phyloP scores from a whole-genome alignment of 1,140 invertebrate species.

The Drosophila tristis region DNA sequence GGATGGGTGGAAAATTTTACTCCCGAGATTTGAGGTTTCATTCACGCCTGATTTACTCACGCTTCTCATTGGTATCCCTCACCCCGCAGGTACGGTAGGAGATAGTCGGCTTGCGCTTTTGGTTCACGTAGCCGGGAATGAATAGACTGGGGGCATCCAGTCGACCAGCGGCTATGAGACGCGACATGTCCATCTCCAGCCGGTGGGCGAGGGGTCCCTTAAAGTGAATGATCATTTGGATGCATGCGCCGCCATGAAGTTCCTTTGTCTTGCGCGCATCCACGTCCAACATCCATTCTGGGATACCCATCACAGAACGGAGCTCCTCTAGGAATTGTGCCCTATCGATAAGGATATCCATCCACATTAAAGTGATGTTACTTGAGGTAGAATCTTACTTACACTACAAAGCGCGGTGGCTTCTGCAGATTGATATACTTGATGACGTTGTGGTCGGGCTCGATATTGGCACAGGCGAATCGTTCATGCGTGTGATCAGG shows the following conservation, averaged over 20 bases:
- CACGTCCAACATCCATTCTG: constrained; percentile 94
- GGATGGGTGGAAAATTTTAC: neutral
- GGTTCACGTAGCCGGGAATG: constrained; percentile 90
- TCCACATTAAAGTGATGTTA: neutral
- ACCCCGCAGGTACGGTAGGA: constrained; percentile 90
- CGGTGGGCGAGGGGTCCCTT: constrained; percentile 91
- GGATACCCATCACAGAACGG: constrained; percentile 92
- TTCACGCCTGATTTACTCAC: constrained; percentile 38
- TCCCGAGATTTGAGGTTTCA: neutral
- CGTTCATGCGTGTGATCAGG: constrained; percentile 89
- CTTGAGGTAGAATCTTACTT: constrained; percentile 80
- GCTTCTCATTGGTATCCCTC: constrained; percentile 89
- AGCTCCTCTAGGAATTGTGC: constrained; percentile 94
- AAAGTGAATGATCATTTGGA: constrained; percentile 95
- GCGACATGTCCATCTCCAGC: constrained; percentile 90
- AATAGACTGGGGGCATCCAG: constrained; percentile 90
- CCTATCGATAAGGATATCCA: constrained; percentile 83
- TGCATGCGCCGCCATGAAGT: constrained; percentile 91
- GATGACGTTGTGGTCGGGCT: constrained; percentile 95
- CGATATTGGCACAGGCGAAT: constrained; percentile 96
- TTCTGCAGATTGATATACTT: constrained; percentile 95
- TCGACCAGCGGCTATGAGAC: constrained; percentile 89
- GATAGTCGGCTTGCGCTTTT: constrained; percentile 89
- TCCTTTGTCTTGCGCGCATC: constrained; percentile 92
- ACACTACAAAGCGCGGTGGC: constrained; percentile 94